Evolutionary conservation across 1,140 invertebrate species (phyloP), one percentile per base, ranked within the genome.

Genomic region (Oryzaephilus surinamensis): DNA sequence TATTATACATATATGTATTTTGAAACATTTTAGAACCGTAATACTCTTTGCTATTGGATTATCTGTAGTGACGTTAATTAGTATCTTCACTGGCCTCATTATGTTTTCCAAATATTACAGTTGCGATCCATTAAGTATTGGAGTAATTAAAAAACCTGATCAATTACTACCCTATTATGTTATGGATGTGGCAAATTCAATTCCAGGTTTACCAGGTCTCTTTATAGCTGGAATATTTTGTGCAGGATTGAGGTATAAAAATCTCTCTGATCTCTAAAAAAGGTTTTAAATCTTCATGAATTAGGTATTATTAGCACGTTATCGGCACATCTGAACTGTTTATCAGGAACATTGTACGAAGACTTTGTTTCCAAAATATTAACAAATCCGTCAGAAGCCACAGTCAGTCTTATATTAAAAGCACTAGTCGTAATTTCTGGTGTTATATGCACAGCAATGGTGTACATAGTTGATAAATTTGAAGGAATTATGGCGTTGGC

Each of bases 31-130:
- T 29, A 55, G 53, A 24, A 63, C 62, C 35, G 48, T 68, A 4
- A 45, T 58, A 3, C 50, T 66, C 12, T 69, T 66, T 0, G 62
- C 61, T 33, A 31, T 58, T 16, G 64, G 65, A 21, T 61, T 70
- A 7, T 61, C 62, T 27, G 36, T 67, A 4, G 63, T 69, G 49
- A 69, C 69, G 42, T 46, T 64, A 4, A 33, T 69, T 20, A 37
- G 55, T 43, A 66, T 68, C 32, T 67, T 74, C 21, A 74, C 66
- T 8, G 84, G 84, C 10, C 65, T 85, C n/a, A 72, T 83, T 2
- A 74, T 86, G 45, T 85, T 75, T 50, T 78, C 77, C 0, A 69
- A 73, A n/a, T 86, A 84, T 55, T 60, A 69, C 24, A 65, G 76
- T 12, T 86, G 83, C 57, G 82, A 86, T 62, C 81, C 81, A 0